phyloP scores from a whole-genome alignment of 2,888 invertebrate species.

The Gnatocerus cornutus region DNA sequence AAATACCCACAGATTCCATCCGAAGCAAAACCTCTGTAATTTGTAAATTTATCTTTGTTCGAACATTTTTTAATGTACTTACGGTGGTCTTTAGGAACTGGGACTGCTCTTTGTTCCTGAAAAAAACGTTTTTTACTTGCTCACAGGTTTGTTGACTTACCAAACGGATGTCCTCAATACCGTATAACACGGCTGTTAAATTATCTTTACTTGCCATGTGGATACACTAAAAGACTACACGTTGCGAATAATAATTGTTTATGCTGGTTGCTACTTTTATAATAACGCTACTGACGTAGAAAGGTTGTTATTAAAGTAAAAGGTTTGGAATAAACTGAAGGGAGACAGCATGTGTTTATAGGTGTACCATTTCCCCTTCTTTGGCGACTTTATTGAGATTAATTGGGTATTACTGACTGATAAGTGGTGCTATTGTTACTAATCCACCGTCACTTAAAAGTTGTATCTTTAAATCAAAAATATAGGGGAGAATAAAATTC shows the following conservation, averaged over 20 bases:
- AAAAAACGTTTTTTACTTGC: conserved; percentile 5
- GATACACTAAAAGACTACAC: background rate
- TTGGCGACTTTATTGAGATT: background rate
- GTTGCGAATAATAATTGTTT: background rate
- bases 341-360: background rate
- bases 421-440: background rate
- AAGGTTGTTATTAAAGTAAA: conserved; percentile 2
- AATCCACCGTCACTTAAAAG: no score
- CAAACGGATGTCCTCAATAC: conserved; percentile 82
- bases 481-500: no score
- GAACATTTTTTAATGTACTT: conserved; percentile 63
- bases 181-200: conserved; percentile 83
- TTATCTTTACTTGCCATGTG: conserved; percentile 73
- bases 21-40: conserved; percentile 86
- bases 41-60: background rate
- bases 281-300: conserved; percentile 20
- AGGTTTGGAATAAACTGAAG: conserved; percentile 13
- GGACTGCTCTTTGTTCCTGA: conserved; percentile 88
- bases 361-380: background rate
- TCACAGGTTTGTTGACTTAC: conserved; percentile 69
- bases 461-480: no score
- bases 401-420: background rate
- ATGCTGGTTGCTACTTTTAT: conserved; percentile 17
- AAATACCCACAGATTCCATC: conserved; percentile 97
- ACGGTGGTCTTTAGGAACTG: conserved; percentile 85